Base-by-base conservation (phyloP, 1,140 invertebrate genomes). In the Leptoteleia sp. region DNA sequence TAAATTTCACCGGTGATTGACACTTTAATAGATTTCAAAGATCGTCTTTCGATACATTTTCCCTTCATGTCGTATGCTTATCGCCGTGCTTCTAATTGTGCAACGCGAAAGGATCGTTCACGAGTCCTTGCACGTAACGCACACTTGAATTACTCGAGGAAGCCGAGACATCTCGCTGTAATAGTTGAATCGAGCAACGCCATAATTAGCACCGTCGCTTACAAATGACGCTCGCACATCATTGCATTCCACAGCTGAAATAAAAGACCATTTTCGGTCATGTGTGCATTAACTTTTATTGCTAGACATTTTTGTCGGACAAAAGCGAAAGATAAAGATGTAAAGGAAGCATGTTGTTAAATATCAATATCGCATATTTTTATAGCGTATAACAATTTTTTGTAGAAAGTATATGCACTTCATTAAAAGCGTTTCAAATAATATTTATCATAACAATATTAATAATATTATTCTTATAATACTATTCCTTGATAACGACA, bases 171-270 rank as follows among this genome's bases (percentile, higher is more conserved):
- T 54, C 45, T 71, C 4, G 42, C 19, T 16, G 62, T 65, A 55
- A 55, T 64, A 13, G 50, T 22, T 33, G 47, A 68, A 62, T 55
- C 48, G 55, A 54, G 50, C 22, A 76, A 47, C 27, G 55, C 38
- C 47, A 48, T 62, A 68, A 76, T 76, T 76, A 68, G 62, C 55
- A 13, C 11, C 38, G 37, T 76, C 45, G 50, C 68, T 75, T 43
- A 31, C 25, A n/a, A n/a, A n/a, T n/a, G 61, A 59, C 40, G 52
- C 42, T 67, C 37, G 71, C 61, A 33, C 72, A 54, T 62, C 62
- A 67, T 35, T 42, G 57, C 68, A 72, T 72, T 64, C 68, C 68
- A 11, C 33, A 25, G 40, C 4, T 37, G 47, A 52, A 67, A 76
- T 57, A 67, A 76, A 59, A 64, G 61, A 17, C 37, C 22, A 7